Conservation (phyloP, 30 jellyfish, hydroid and myxozoan genomes). For the Aurelia aurita complex sp. Pacific region DNA sequence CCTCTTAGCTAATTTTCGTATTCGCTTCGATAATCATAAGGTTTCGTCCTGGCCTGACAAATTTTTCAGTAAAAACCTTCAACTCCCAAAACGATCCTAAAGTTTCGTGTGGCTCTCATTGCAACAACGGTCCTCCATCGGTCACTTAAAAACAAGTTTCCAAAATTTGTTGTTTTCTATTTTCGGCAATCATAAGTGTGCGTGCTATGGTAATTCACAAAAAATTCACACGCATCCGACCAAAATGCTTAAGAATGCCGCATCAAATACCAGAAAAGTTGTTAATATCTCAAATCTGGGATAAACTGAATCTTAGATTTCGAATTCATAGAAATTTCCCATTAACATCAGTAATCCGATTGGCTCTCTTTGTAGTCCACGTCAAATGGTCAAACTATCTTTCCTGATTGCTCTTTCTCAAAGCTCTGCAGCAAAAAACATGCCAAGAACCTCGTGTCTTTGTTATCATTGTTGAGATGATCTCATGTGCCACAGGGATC, state of each 20-base stretch:
- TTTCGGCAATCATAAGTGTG: background rate
- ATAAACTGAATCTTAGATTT: background rate
- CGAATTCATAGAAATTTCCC: background rate
- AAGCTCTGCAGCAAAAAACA: background rate
- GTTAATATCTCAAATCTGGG: background rate
- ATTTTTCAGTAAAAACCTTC: too few species aligned
- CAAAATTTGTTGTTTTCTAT: too few species aligned
- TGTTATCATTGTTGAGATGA: too few species aligned
- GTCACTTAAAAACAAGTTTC: too few species aligned
- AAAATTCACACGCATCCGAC: constrained; percentile 9
- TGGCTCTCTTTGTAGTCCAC: background rate
- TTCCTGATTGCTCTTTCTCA: background rate
- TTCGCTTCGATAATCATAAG: too few species aligned
- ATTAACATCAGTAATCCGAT: constrained; percentile 24
- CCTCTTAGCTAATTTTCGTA: too few species aligned
- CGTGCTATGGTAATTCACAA: background rate
- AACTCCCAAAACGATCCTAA: too few species aligned
- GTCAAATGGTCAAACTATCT: background rate
- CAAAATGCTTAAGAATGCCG: constrained; percentile 1
- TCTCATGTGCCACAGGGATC: too few species aligned
- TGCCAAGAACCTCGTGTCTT: background rate
- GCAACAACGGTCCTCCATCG: too few species aligned
- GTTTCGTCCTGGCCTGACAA: too few species aligned
- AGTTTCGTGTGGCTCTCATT: too few species aligned
- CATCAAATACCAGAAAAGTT: background rate